Evolutionary conservation across 2,113 vertebrate species (phyloP).

Genomic region (Ptilonorhynchus violaceus): DNA sequence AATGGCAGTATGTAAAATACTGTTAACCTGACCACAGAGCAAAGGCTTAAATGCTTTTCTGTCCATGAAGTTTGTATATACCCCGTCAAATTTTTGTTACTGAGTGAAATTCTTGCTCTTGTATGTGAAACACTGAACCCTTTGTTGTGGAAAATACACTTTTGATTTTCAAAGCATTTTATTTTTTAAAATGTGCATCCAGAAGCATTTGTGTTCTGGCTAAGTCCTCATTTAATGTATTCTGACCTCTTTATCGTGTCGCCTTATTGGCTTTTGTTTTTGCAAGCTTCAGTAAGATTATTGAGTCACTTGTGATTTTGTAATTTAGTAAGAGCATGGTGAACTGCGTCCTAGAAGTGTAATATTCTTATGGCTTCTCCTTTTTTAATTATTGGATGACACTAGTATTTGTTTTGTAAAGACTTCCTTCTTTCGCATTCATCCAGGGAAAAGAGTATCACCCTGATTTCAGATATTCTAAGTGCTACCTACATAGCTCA

Average conservation of each 20-base stretch:
- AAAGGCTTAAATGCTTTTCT: not conserved
- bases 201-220: not conserved
- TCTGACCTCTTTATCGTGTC: not conserved
- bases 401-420: not conserved
- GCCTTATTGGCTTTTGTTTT: not conserved
- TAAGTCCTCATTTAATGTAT: not conserved
- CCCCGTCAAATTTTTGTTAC: not conserved
- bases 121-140: not conserved
- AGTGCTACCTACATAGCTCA: not conserved
- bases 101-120: not conserved
- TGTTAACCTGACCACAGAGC: not conserved
- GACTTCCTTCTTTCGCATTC: not conserved
- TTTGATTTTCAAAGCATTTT: not conserved
- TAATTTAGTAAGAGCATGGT: not conserved
- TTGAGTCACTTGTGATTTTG: not conserved
- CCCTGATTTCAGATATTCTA: not conserved
- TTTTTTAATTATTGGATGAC: not conserved
- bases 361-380: not conserved
- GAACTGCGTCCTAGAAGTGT: not conserved
- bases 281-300: not conserved
- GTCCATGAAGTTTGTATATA: not conserved
- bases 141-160: not conserved
- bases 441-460: not conserved
- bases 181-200: not conserved
- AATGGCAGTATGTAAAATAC: not conserved